Percentiles rank a stretch among this genome's conserved stretches.
phyloP scores from a whole-genome alignment of 2,113 vertebrate species.

The Microtus oregoni region DNA sequence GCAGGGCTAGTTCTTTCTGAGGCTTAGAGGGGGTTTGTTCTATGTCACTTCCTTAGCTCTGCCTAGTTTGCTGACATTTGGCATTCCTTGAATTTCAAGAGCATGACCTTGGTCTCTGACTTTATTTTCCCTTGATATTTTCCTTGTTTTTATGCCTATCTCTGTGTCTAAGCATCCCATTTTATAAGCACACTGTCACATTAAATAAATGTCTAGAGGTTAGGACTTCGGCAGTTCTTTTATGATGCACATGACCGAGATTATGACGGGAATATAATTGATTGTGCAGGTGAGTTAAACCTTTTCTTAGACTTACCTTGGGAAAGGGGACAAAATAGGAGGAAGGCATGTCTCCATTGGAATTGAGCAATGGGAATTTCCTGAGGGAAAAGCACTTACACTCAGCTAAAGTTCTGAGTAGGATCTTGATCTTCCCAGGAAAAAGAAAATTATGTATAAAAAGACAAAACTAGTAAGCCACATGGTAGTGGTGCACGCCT shows the following conservation, averaged over 20 bases:
- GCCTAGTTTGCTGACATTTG: not conserved
- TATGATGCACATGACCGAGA: not conserved
- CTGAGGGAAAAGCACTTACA: not conserved
- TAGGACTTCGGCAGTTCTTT: not conserved
- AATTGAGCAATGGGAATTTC: not conserved
- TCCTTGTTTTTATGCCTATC: not conserved
- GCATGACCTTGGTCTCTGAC: not conserved
- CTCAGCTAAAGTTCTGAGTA: not conserved
- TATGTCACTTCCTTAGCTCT: not conserved
- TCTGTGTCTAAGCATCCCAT: not conserved
- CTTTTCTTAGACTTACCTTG: not conserved
- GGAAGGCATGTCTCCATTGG: not conserved
- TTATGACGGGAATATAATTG: not conserved
- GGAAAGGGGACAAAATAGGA: not conserved
- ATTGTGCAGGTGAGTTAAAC: not conserved
- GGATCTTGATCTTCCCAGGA: not conserved
- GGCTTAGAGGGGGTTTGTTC: not conserved
- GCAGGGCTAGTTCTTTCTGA: not conserved
- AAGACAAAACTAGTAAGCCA: not conserved
- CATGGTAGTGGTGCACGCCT: rapidly evolving
- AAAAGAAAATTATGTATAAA: not conserved
- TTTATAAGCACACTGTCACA: not conserved
- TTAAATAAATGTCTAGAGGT: not conserved
- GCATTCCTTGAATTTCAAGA: not conserved
- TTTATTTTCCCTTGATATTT: not conserved